Evolutionary conservation across 2,888 invertebrate genomes (phyloP).

Genomic region (Listrodromus nycthemerus): DNA sequence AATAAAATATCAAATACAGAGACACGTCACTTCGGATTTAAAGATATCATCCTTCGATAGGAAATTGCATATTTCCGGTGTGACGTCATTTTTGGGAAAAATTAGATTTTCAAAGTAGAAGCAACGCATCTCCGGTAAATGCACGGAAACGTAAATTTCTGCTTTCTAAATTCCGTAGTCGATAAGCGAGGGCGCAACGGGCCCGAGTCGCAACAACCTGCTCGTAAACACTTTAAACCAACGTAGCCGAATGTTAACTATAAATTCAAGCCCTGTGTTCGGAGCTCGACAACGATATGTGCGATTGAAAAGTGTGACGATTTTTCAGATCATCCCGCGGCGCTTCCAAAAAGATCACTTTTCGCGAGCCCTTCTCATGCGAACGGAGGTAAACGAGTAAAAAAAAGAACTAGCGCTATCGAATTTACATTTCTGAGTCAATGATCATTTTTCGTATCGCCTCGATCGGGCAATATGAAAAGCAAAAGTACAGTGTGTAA

Average conservation of each 20-base stretch:
- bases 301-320: constrained; percentile 8
- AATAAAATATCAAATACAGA: background rate
- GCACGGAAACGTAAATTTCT: too few species aligned
- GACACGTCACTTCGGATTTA: background rate
- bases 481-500: constrained; percentile 12
- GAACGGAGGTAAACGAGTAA: background rate
- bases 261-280: background rate
- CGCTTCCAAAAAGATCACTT: constrained; percentile 19
- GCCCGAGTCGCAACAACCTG: too few species aligned
- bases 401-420: background rate
- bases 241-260: background rate
- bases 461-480: constrained; percentile 12
- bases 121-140: too few species aligned
- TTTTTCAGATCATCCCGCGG: constrained; percentile 29
- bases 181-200: too few species aligned
- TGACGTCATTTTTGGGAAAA: too few species aligned
- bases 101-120: too few species aligned
- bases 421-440: constrained; percentile 23
- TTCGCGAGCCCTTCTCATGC: background rate
- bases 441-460: constrained; percentile 7
- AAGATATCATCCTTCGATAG: too few species aligned
- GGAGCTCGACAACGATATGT: background rate
- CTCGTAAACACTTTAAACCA: too few species aligned
- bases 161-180: too few species aligned
- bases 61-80: background rate